A percentile compares a stretch with the other conserved stretches of the same genome.
Evolutionary conservation across 1,140 invertebrate genomes (phyloP).

Genomic region (Drosophila triauraria): DNA sequence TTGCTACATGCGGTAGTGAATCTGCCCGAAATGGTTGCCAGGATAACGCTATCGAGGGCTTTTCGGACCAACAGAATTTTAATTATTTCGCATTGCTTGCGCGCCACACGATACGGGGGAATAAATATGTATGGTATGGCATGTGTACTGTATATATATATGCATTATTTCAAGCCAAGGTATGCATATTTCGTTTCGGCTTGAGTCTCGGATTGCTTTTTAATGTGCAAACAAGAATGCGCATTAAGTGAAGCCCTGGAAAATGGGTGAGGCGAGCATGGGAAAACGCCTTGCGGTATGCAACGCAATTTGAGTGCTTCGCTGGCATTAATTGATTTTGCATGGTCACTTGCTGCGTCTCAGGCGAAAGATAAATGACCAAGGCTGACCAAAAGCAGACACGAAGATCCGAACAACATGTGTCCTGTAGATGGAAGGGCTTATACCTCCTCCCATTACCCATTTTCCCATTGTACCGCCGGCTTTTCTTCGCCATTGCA

Average conservation of each 20-base stretch:
- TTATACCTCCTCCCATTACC: constrained; percentile 6
- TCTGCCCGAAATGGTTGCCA: constrained; percentile 10
- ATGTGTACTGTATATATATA: background rate
- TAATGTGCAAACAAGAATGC: constrained; percentile 60
- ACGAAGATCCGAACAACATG: constrained; percentile 16
- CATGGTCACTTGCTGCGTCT: constrained; percentile 61
- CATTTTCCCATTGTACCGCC: constrained; percentile 1
- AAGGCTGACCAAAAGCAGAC: constrained; percentile 7
- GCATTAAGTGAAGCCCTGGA: constrained; percentile 51
- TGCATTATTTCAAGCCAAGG: constrained; percentile 3
- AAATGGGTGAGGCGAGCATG: background rate
- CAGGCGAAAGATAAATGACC: constrained; percentile 51
- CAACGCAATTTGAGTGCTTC: constrained; percentile 48
- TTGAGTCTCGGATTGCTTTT: constrained; percentile 52
- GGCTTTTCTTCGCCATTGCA: constrained; percentile 34
- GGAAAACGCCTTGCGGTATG: constrained; percentile 27
- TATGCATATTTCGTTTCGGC: constrained; percentile 39
- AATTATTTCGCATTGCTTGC: constrained; percentile 64
- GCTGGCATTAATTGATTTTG: constrained; percentile 68
- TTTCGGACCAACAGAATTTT: constrained; percentile 40
- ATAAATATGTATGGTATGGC: background rate
- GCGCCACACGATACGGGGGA: constrained; percentile 5
- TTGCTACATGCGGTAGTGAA: constrained; percentile 32
- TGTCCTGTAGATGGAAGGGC: constrained; percentile 13
- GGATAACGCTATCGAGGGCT: constrained; percentile 32